Evolutionary conservation across 2,888 invertebrate species (phyloP), one percentile per base, ranked within the genome.

Genomic region (Lysandra coridon): DNA sequence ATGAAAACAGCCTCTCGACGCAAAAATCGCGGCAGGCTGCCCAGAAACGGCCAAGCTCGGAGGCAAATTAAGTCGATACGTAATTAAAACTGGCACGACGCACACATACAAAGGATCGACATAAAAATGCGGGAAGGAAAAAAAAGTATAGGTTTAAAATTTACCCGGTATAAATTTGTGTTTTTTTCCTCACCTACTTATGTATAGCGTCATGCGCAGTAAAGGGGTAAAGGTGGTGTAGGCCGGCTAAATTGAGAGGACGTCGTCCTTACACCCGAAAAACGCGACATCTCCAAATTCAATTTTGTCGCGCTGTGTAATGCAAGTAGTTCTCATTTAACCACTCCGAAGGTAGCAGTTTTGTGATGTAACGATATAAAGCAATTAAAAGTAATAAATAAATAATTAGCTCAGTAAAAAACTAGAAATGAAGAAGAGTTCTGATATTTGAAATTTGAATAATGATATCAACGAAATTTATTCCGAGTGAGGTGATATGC

Each of bases 121-220:
- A 92, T 93, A 94, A 94, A 94, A 94, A 93, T 92, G 91, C 90
- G 87, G 90, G 88, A 87, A 88, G 91, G 88, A 92, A 93, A 94
- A 92, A 94, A 94, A 95, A 94, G 94, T 94, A 94, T 94, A 94
- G 92, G 90, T 94, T 93, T 94, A 93, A 94, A 94, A 92, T 94
- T 95, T 94, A 87, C 94, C 94, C 94, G 94, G 94, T 92, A 93
- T 93, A 94, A 94, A 93, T 92, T 94, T 92, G 93, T 92, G 93
- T 95, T 95, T 95, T 95, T 94, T 94, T 94, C 92, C 87, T 89
- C 87, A 88, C 88, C 90, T 92, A 92, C 93, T 93, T 93, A 91
- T 92, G 92, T 93, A 92, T 91, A 91, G 87, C 83, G 92, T 87
- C 94, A 93, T 94, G 94, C 94, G 94, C 94, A 94, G 91, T 92